Conservation (phyloP, 2,797 vertebrate genomes). For the Smutsia temminckii region DNA sequence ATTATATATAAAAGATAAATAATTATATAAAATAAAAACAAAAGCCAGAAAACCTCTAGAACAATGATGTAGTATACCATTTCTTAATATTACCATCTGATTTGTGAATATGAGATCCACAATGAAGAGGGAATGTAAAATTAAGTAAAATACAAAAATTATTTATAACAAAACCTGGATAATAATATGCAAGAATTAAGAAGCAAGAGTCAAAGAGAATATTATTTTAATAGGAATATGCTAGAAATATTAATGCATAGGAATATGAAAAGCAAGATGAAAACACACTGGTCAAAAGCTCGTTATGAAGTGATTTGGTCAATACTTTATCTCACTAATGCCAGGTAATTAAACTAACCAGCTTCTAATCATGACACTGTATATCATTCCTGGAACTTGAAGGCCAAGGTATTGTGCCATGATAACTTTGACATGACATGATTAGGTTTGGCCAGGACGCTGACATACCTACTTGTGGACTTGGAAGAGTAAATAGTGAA, state of each 20-base stretch:
- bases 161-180: neutral
- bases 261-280: neutral
- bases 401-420: neutral
- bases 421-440: neutral
- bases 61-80: neutral
- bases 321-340: neutral
- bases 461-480: neutral
- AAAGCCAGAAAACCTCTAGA: neutral
- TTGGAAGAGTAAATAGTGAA: neutral
- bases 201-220: neutral
- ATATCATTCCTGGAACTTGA: neutral
- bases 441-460: neutral
- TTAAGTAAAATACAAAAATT: neutral
- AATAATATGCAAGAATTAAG: neutral
- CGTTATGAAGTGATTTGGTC: neutral
- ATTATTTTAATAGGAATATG: neutral
- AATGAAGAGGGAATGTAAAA: neutral
- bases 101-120: neutral
- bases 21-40: neutral
- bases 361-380: neutral
- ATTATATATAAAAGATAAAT: neutral
- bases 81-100: neutral
- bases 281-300: neutral
- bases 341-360: neutral
- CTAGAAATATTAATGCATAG: neutral